Base-by-base conservation (phyloP, 2,888 invertebrate genomes). In the Plebejus argus region DNA sequence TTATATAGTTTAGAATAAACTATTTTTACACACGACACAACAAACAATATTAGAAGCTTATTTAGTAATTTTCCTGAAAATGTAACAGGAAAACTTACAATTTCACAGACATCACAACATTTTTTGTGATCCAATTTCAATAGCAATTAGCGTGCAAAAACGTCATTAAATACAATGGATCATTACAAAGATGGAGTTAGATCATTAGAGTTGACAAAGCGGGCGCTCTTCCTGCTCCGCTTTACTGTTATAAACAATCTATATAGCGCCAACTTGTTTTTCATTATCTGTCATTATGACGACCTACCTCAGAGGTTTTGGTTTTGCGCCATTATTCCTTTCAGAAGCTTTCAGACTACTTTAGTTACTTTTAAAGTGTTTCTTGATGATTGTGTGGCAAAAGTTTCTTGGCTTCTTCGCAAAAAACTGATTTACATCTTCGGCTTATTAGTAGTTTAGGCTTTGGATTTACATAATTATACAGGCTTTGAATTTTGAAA, bases 141-240 rank as follows among this genome's bases (percentile, higher is more conserved):
- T 28, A 66, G 66, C 66, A 66, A 66, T 66, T 66, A 66, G 66
- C 15, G 66, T 18, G 66, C 18, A 28, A 66, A 70, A 70, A 77
- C 49, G 39, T 79, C 78, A 77, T 79, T 79, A 79, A 78, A 77
- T 78, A 79, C 79, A 79, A 79, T 78, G 66, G 76, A 77, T 71
- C 77, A 78, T 79, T 79, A 77, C 76, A n/a, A 45, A 71, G 70
- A 58, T 49, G 76, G 61, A 76, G 76, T 76, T 61, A n/a, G 66
- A 76, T 76, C 76, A 76, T 66, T 76, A 66, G 49, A 61, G 76
- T 66, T 76, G 76, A 76, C 76, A 76, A 76, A 76, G 76, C 76
- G 76, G 70, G 39, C 71, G 39, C 71, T 20, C 71, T 71, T 71
- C 76, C 66, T 66, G 76, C 70, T 61, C 45, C 76, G 76, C 45